Base-by-base conservation (phyloP, 2,888 invertebrate species). In the Diaphora mendica region DNA sequence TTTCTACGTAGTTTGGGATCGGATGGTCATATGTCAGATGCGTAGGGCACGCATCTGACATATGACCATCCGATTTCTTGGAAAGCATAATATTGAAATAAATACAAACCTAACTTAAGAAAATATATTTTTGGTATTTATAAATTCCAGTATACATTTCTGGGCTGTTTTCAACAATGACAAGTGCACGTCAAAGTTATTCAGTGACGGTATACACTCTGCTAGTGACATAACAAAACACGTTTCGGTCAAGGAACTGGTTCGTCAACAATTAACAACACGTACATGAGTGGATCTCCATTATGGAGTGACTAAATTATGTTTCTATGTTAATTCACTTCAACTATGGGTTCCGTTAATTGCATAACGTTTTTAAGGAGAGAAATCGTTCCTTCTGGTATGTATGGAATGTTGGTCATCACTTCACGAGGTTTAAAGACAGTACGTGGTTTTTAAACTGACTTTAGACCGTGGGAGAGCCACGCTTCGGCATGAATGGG, bases 241-340 rank as follows among this genome's bases (percentile, higher is more conserved):
- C 75, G 79, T 81, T 82, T 79, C 77, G 87, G 87, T 88, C 86
- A 79, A 85, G 72, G 86, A 87, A 88, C 90, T 77, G 84, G 77
- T 83, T 80, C 81, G 85, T 89, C 86, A 89, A 88, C 89, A 89
- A 70, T 70, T 73, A 69, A 68, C 64, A 48, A 68, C 68, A 71
- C 62, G 39, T 26, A 70, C 42, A 62, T 62, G 35, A 44, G 26
- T 64, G 64, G n/a, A 48, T 30, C 23, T 44, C 30, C 42, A 64
- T 44, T 44, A 70, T 44, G 30, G 48, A 70, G 30, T 20, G 51
- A 65, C 65, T 64, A 71, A 71, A 71, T 71, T 65, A 71, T 65
- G 44, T 30, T 71, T 71, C 30, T 69, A 70, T 70, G 70, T 62
- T 70, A 70, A 70, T 70, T 62, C 15, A 26, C 20, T 69, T 69